Evolutionary conservation across 2,888 invertebrate genomes (phyloP).

Genomic region (Epiperipatus broadwayi): DNA sequence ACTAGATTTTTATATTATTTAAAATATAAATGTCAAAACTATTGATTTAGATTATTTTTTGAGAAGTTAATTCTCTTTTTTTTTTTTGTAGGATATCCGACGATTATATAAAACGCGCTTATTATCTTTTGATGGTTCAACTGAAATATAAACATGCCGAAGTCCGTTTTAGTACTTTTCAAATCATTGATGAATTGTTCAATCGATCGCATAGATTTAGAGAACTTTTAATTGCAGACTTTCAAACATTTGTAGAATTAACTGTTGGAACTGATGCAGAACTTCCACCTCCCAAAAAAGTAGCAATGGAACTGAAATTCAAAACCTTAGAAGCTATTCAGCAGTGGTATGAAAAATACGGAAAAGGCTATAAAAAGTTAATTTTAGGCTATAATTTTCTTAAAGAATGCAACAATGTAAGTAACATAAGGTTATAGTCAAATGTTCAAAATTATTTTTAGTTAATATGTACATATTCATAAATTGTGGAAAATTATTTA

Average conservation of each 20-base stretch:
- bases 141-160: conserved; percentile 35
- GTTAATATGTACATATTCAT: too few species aligned
- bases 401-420: conserved; percentile 28
- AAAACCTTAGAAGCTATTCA: conserved; percentile 31
- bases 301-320: conserved; percentile 30
- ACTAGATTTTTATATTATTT: too few species aligned
- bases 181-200: conserved; percentile 35
- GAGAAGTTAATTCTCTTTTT: too few species aligned
- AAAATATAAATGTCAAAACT: too few species aligned
- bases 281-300: conserved; percentile 34
- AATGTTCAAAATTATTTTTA: too few species aligned
- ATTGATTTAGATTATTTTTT: too few species aligned
- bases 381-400: conserved; percentile 31
- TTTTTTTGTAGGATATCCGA: conserved; percentile 26
- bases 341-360: conserved; percentile 34
- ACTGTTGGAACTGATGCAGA: conserved; percentile 31
- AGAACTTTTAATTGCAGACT: conserved; percentile 28
- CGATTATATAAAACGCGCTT: conserved; percentile 30
- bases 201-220: conserved; percentile 34
- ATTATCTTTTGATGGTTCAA: conserved; percentile 29
- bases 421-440: too few species aligned
- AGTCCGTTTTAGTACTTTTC: conserved; percentile 34
- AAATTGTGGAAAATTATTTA: too few species aligned
- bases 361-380: conserved; percentile 31
- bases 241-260: conserved; percentile 32